These are phyloP conservation scores for Furcula furcula DNA, from an alignment of 2,888 invertebrate species.

Conservation along the genomic window DNA sequence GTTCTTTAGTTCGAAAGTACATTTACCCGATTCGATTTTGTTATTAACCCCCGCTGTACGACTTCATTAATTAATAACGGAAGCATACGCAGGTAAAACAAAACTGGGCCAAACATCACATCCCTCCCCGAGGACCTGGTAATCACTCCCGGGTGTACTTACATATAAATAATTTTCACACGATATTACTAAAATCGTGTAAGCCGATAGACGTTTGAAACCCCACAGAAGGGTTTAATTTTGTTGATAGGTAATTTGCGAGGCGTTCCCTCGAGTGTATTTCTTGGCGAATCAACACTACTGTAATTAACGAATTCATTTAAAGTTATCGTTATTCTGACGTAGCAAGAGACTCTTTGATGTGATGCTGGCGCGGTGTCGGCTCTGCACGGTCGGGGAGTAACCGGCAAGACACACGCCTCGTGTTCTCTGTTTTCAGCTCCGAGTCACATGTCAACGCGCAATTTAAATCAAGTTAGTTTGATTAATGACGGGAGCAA, in stretches of 20 bases:
- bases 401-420: constrained; percentile 13
- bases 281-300: constrained; percentile 74
- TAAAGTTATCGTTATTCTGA: constrained; percentile 63
- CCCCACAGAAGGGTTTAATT: constrained; percentile 58
- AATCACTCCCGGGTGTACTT: constrained; percentile 38
- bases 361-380: constrained; percentile 34
- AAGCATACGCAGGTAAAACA: constrained; percentile 29
- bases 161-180: constrained; percentile 45
- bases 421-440: constrained; percentile 40
- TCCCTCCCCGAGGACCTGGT: constrained; percentile 16
- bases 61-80: constrained; percentile 34
- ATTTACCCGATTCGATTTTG: constrained; percentile 10
- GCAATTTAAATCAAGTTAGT: constrained; percentile 50
- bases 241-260: constrained; percentile 68
- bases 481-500: constrained; percentile 46
- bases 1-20: too few relatives aligned
- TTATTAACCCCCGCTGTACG: constrained; percentile 18
- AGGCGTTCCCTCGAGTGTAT: constrained; percentile 52
- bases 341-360: constrained; percentile 52
- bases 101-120: constrained; percentile 34
- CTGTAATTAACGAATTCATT: constrained; percentile 75
- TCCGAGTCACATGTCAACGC: constrained; percentile 38
- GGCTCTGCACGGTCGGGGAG: constrained; percentile 6
- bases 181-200: constrained; percentile 39
- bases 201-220: constrained; percentile 49